Base-by-base conservation (phyloP, 2,113 vertebrate species). In the Periophthalmodon schlosseri region DNA sequence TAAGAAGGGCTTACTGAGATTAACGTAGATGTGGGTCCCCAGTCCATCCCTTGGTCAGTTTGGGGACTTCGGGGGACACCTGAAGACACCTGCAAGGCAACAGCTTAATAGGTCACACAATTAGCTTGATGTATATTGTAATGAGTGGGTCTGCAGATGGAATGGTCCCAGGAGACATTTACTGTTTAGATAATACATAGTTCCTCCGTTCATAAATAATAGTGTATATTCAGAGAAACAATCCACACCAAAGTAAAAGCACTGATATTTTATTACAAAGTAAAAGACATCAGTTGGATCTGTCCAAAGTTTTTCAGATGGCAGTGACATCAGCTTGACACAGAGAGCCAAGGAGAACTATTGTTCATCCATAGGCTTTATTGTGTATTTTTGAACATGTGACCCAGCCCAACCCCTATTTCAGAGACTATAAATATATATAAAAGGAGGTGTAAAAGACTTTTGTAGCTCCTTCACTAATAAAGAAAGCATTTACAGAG, bases 341-440 rank as follows among this genome's bases (percentile, higher is more conserved):
- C 70, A 74, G 81, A 75, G 46, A 89, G 83, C 82, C 70, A 54
- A 71, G 69, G 69, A 82, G 71, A 77, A 70, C 77, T 68, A 33
- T 60, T 84, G 68, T 81, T 84, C 61, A 70, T 78, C 80, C 77
- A 79, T 82, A 76, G 74, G 80, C 81, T 92, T 93, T 91, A 89
- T 88, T 90, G 77, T 75, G 85, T 87, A 85, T 85, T 77, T 85
- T 87, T 21, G 52, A 89, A 91, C 83, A 86, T 46, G 71, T 76
- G 80, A 90, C 73, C 81, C 74, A 73, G 60, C 77, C 77, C 69
- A 73, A 80, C 79, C 75, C 73, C 82, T 83, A 69, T 69, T 87
- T 87, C 79, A 86, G 81, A 88, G 80, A 89, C 90, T 90, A 91
- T 89, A 89, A 89, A 91, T 91, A 92, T 89, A 89, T 84, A 90